These are phyloP conservation scores for Laticauda colubrina DNA, from an alignment of 2,113 vertebrate species.

Conservation along the genomic window DNA sequence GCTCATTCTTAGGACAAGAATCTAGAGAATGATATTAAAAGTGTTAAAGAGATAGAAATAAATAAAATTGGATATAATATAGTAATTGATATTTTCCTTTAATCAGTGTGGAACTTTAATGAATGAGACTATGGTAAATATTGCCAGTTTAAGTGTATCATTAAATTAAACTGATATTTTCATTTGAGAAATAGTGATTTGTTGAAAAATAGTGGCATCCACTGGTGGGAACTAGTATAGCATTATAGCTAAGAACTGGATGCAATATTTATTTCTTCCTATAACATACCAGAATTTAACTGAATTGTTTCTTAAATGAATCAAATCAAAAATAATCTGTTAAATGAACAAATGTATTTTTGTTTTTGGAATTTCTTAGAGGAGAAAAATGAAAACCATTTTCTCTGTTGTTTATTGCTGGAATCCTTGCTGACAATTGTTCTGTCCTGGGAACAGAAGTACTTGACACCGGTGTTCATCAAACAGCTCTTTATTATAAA, in stretches of 20 bases:
- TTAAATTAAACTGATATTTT: background rate
- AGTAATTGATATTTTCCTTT: background rate
- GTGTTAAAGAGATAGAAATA: background rate
- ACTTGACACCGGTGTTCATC: too few relatives aligned
- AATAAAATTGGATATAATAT: background rate
- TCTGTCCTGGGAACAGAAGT: too few relatives aligned
- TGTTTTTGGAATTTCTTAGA: background rate
- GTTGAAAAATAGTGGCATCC: background rate
- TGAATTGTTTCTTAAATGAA: background rate
- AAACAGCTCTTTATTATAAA: too few relatives aligned
- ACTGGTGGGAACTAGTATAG: background rate
- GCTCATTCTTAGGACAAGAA: background rate
- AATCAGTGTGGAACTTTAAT: background rate
- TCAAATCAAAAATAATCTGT: background rate
- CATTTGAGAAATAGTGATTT: background rate
- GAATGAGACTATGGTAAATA: background rate
- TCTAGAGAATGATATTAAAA: background rate
- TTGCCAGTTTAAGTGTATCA: background rate
- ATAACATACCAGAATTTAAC: background rate
- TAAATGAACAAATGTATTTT: background rate
- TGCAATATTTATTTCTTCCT: background rate
- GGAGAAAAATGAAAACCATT: constrained; percentile 64
- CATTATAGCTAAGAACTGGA: background rate
- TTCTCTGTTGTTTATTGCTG: constrained; percentile 60
- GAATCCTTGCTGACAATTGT: constrained; percentile 28